Conservation (phyloP, 2,888 invertebrate genomes). For the Cantharis nigra region DNA sequence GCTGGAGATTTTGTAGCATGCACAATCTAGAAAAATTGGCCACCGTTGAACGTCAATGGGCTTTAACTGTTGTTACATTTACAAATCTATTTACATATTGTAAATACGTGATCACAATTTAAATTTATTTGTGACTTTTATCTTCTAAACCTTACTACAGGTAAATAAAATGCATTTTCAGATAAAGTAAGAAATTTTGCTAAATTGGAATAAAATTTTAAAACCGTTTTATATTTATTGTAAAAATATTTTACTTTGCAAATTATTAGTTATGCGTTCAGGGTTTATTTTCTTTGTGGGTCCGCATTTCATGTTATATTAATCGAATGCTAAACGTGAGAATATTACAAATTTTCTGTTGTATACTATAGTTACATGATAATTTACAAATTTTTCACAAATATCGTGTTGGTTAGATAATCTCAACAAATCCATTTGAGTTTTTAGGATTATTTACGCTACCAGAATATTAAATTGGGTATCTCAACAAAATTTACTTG, state of each 20-base stretch:
- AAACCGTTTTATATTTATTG: not conserved
- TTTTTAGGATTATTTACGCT: constrained; percentile 3
- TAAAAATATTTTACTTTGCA: not conserved
- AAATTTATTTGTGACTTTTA: not conserved
- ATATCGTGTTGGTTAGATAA: constrained; percentile 4
- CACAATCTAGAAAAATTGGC: constrained; percentile 10
- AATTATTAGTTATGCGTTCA: not conserved
- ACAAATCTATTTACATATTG: constrained; percentile 10
- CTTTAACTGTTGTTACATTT: constrained; percentile 14
- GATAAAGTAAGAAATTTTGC: not conserved
- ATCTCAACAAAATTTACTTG: not conserved
- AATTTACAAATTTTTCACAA: constrained; percentile 10
- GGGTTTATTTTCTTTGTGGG: not conserved
- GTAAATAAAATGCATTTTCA: not conserved
- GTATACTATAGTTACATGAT: constrained; percentile 8
- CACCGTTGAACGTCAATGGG: constrained; percentile 5
- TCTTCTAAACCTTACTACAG: not conserved
- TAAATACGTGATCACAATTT: constrained; percentile 5
- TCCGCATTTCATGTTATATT: constrained; percentile 10
- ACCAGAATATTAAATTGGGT: not conserved
- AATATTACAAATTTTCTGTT: constrained; percentile 1
- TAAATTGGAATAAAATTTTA: not conserved
- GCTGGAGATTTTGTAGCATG: constrained; percentile 1
- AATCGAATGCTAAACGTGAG: constrained; percentile 10
- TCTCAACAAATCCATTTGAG: constrained; percentile 8